Evolutionary conservation across 2,888 invertebrate genomes (phyloP), one percentile per base, ranked within the genome.

Genomic region (Neocrepidodera transversa): DNA sequence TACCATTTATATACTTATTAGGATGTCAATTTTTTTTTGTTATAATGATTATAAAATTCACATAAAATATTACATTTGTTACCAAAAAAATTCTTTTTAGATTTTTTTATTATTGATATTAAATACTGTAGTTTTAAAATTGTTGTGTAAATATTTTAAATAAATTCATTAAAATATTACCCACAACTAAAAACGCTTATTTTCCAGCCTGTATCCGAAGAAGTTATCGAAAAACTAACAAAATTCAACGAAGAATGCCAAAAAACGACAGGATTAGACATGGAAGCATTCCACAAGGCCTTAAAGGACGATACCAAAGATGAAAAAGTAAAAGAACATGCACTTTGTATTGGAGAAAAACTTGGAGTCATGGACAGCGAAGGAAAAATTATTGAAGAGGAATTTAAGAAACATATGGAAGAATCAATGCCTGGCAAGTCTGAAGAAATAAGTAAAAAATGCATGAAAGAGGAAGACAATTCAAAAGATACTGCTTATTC

Each of bases 271-370:
- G 53, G 53, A 20, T n/a, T 45, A 14, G 23, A 54, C 8, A 14
- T 2, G 2, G 45, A 45, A 35, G 32, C 32, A 1, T 13, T 54
- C 5, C 10, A 45, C 18, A 32, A 54, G 18, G 32, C 11, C n/a
- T 14, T 42, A 8, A 11, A 23, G 0, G 32, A 20, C 1, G 18
- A 6, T 6, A n/a, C 30, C 5, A 20, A 43, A 14, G 45, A 20
- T 8, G 45, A 54, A 6, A 18, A 54, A 36, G 10, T 45, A 23
- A 54, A 54, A 32, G 35, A 20, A 10, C 45, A 54, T 20, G 32
- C 45, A 5, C 13, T 45, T 1, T 54, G 48, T 45, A 6, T 49
- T n/a, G 18, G 23, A 6, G 10, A 23, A 26, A 48, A 38, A 40
- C n/a, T 48, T 7, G 42, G 28, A 10, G 13, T 49, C 3, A 30